Conservation (phyloP, 1,140 invertebrate species). For the Palaemon carinicauda region DNA sequence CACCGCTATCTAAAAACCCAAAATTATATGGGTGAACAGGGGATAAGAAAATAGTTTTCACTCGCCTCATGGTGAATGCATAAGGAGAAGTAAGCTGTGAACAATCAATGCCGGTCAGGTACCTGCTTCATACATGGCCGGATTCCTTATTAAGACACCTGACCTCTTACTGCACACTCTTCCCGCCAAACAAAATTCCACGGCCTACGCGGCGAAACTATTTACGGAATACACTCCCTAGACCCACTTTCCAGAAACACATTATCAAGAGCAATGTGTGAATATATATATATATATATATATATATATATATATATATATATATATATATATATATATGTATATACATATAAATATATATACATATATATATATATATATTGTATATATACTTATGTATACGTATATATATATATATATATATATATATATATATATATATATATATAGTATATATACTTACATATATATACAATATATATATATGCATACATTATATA, state of each 20-base stretch:
- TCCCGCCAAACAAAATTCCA: too few species aligned
- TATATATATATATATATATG: background rate
- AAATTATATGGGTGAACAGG: too few species aligned
- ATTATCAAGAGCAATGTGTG: background rate
- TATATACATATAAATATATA: background rate
- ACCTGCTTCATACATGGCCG: too few species aligned
- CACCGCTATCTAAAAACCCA: too few species aligned
- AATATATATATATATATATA: background rate
- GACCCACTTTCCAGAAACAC: background rate
- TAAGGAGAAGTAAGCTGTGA: too few species aligned
- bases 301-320: slow-evolving; percentile 1
- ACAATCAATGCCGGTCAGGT: too few species aligned
- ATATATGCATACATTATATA: background rate
- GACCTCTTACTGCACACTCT: too few species aligned
- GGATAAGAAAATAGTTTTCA: too few species aligned
- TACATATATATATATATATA: too few species aligned
- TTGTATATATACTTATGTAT: too few species aligned
- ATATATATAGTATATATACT: background rate
- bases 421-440: slow-evolving; percentile 1
- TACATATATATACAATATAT: background rate
- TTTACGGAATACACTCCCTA: background rate
- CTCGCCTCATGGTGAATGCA: too few species aligned
- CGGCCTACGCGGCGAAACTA: background rate
- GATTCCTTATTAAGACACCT: too few species aligned
- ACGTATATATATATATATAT: background rate